Conservation (phyloP, 1,140 invertebrate species). For the Caligus rogercresseyi region DNA sequence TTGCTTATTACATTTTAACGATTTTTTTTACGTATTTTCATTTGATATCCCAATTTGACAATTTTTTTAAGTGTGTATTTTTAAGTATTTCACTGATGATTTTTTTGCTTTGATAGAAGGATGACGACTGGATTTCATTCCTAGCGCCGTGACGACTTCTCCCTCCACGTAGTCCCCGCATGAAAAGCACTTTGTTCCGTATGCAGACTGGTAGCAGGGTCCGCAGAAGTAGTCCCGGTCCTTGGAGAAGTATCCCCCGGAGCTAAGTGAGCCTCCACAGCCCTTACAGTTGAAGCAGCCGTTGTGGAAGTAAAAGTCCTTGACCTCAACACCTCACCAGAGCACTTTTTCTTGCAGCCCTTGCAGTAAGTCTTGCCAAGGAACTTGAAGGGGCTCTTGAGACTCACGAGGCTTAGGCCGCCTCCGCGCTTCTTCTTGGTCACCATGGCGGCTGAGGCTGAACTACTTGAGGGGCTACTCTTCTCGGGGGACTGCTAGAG, state of each 20-base stretch:
- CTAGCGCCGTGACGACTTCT: constrained; percentile 64
- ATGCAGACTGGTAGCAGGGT: constrained; percentile 71
- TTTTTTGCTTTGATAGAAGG: no score
- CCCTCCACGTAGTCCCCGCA: constrained; percentile 82
- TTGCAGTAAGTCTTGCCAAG: constrained; percentile 74
- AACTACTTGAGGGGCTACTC: no score
- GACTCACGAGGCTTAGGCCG: not conserved
- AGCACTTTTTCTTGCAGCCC: constrained; percentile 85
- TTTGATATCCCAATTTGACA: no score
- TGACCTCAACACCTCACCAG: constrained; percentile 81
- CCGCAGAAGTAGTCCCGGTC: constrained; percentile 80
- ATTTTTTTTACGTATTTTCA: no score
- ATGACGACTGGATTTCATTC: no score
- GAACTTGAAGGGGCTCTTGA: constrained; percentile 9
- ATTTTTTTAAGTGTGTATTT: no score
- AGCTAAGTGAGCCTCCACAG: constrained; percentile 64
- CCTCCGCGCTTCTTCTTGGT: not conserved
- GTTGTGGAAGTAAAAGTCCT: constrained; percentile 93
- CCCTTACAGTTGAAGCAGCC: constrained; percentile 80
- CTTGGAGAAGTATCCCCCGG: constrained; percentile 83
- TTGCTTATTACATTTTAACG: no score
- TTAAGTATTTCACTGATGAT: no score
- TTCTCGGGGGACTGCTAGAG: no score
- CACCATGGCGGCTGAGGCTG: not conserved
- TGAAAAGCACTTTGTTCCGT: constrained; percentile 72